A percentile compares a stretch with the other conserved stretches of the same genome.
phyloP scores from a whole-genome alignment of 2,797 vertebrate species.

The Poecilia picta region DNA sequence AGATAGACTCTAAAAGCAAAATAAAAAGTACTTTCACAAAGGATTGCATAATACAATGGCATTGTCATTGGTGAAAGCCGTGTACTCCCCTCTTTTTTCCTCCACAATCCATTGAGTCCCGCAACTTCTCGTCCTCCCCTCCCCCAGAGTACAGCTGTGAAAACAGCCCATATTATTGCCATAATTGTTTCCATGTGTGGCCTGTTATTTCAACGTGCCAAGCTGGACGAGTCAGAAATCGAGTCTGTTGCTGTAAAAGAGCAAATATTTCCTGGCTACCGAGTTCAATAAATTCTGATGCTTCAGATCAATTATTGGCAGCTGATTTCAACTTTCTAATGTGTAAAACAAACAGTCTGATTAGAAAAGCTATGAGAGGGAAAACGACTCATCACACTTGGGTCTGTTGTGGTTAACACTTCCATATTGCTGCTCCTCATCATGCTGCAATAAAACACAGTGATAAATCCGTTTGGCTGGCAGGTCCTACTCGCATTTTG shows the following conservation, averaged over 20 bases:
- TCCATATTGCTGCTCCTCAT: conserved; percentile 33
- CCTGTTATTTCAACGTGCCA: conserved; percentile 73
- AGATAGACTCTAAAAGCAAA: not conserved
- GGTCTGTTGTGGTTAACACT: conserved; percentile 32
- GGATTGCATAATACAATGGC: not conserved
- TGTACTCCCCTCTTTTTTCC: not conserved
- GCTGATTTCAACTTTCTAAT: conserved; percentile 31
- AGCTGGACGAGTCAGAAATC: conserved; percentile 64
- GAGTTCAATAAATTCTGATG: conserved; percentile 50
- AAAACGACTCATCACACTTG: conserved; percentile 23
- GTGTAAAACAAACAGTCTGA: not conserved
- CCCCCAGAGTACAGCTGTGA: conserved; percentile 76
- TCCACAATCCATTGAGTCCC: conserved; percentile 43
- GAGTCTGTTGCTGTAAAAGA: conserved; percentile 41
- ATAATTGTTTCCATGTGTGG: conserved; percentile 79
- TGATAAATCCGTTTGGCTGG: conserved; percentile 51
- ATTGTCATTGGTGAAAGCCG: not conserved
- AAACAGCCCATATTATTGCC: conserved; percentile 74
- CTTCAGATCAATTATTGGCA: conserved; percentile 49
- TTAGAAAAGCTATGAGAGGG: not conserved
- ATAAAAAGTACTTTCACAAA: not conserved
- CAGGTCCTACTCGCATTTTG: conserved; percentile 38
- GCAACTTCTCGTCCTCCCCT: conserved; percentile 39
- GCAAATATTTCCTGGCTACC: conserved; percentile 69
- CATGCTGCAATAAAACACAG: conserved; percentile 32